These are phyloP conservation scores for Tauraco erythrolophus DNA, from an alignment of 2,113 vertebrate species.

Conservation along the genomic window DNA sequence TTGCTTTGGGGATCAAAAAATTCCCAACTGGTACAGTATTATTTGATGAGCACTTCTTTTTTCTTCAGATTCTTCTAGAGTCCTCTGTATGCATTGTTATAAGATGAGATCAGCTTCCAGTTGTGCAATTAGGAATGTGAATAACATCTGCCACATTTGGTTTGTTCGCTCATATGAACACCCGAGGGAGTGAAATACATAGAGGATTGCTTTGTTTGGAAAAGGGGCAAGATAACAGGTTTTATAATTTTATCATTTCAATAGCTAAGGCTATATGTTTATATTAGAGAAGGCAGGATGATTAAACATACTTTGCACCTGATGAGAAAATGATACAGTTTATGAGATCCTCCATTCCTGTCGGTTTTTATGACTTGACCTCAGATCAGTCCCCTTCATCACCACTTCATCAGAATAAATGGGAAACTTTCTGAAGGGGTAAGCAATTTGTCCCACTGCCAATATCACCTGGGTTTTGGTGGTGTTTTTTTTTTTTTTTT, in stretches of 20 bases:
- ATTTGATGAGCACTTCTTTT: slow-evolving; percentile 15
- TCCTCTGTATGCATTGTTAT: slow-evolving; percentile 3
- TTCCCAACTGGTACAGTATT: neutral
- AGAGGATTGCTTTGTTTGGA: slow-evolving; percentile 9
- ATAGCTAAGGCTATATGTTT: neutral
- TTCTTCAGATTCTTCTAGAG: neutral
- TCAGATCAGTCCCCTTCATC: neutral
- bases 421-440: neutral
- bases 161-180: slow-evolving; percentile 43
- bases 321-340: neutral
- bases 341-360: neutral
- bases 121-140: slow-evolving; percentile 62
- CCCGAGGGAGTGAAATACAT: neutral
- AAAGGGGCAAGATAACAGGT: neutral
- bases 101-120: slow-evolving; percentile 56
- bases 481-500: neutral
- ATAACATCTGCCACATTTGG: slow-evolving; percentile 58
- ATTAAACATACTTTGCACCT: neutral
- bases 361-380: neutral
- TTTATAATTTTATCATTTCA: slow-evolving; percentile 11
- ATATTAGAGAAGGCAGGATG: neutral
- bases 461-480: neutral
- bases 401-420: neutral
- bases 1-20: slow-evolving; percentile 26
- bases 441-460: neutral